Conservation (phyloP, 2,888 invertebrate species). For the Pecten maximus region DNA sequence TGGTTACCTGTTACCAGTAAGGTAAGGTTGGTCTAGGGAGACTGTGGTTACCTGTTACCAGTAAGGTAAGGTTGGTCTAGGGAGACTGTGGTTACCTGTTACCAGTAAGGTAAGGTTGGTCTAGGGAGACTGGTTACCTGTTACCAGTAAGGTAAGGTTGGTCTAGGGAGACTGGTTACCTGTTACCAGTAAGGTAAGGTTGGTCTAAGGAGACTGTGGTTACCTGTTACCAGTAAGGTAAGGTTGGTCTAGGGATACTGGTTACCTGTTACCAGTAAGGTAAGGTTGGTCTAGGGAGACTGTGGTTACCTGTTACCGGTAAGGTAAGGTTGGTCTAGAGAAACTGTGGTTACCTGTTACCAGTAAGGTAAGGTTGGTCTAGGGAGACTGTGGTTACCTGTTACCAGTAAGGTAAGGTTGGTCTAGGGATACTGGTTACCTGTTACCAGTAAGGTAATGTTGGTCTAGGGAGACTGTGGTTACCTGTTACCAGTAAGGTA, state of each 20-base stretch:
- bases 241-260: not conserved
- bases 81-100: not conserved
- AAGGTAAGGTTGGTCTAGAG: not conserved
- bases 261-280: not conserved
- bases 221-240: not conserved
- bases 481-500: not conserved
- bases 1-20: conserved; percentile 8
- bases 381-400: not conserved
- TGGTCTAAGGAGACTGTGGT: not conserved
- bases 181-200: conserved; percentile 5
- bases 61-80: not conserved
- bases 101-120: not conserved
- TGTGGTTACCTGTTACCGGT: not conserved
- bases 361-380: too few species aligned
- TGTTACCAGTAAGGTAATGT: not conserved
- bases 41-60: conserved; percentile 15
- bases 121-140: conserved; percentile 11
- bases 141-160: not conserved
- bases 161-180: too few species aligned
- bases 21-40: not conserved
- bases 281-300: not conserved
- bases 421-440: not conserved
- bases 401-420: not conserved
- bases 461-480: not conserved
- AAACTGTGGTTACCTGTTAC: too few species aligned